phyloP scores from a whole-genome alignment of 2,797 vertebrate genomes.

The Botia kubotai region DNA sequence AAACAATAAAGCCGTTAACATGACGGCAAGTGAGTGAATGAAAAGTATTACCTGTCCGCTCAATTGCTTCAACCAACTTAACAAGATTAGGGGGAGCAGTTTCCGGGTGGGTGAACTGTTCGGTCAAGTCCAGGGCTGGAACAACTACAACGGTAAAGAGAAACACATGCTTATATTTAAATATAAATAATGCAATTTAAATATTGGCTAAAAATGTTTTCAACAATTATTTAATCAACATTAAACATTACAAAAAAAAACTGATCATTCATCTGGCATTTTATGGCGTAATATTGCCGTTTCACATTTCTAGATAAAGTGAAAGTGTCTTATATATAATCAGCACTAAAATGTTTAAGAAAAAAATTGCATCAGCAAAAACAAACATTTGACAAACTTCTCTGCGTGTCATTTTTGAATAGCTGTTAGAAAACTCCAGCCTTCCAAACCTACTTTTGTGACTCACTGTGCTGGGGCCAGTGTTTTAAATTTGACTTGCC shows the following conservation, averaged over 20 bases:
- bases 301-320: no score
- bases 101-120: constrained; percentile 87
- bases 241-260: neutral
- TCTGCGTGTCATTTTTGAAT: neutral
- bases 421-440: constrained; percentile 28
- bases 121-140: constrained; percentile 71
- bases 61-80: constrained; percentile 87
- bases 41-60: constrained; percentile 84
- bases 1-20: constrained; percentile 58
- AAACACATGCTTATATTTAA: neutral
- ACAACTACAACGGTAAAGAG: constrained; percentile 74
- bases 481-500: constrained; percentile 42
- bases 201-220: neutral
- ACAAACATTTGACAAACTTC: no score
- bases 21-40: constrained; percentile 36
- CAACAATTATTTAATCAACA: neutral
- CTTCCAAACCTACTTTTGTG: constrained; percentile 31
- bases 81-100: constrained; percentile 82
- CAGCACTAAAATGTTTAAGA: no score
- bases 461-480: constrained; percentile 22
- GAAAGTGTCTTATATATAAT: no score
- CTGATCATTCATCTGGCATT: no score
- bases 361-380: no score
- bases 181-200: neutral
- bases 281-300: no score